phyloP scores from a whole-genome alignment of 2,113 vertebrate species.

The Craseonycteris thonglongyai region DNA sequence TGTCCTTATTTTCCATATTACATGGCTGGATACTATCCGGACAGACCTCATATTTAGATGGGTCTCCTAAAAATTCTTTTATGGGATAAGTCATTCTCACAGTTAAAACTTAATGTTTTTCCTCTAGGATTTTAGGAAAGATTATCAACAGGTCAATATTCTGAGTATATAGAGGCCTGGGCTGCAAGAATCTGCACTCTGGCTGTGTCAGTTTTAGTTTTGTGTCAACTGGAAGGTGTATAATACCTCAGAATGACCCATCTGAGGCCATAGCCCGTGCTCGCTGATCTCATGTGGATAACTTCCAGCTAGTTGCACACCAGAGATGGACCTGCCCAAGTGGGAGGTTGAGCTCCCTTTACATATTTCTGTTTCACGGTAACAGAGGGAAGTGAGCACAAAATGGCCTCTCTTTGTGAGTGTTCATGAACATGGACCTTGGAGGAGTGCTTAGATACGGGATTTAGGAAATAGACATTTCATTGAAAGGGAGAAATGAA shows the following conservation, averaged over 20 bases:
- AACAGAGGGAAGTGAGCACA: neutral
- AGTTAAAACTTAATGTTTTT: slow-evolving; percentile 6
- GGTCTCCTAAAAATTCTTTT: neutral
- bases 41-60: too few species aligned
- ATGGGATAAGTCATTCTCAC: neutral
- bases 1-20: too few species aligned
- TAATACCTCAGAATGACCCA: neutral
- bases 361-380: neutral
- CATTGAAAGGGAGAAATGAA: neutral
- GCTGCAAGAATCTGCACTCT: neutral
- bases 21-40: too few species aligned
- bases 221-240: neutral
- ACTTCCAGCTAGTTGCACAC: neutral
- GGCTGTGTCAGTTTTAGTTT: neutral
- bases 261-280: neutral
- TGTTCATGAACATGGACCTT: neutral
- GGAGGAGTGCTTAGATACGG: neutral
- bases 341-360: neutral
- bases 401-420: neutral
- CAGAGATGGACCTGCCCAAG: neutral
- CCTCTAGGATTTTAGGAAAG: neutral
- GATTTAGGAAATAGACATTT: neutral
- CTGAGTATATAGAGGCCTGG: neutral
- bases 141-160: neutral
- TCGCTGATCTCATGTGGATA: neutral